Conservation (phyloP, 2,888 invertebrate species). For the Eupeodes luniger region DNA sequence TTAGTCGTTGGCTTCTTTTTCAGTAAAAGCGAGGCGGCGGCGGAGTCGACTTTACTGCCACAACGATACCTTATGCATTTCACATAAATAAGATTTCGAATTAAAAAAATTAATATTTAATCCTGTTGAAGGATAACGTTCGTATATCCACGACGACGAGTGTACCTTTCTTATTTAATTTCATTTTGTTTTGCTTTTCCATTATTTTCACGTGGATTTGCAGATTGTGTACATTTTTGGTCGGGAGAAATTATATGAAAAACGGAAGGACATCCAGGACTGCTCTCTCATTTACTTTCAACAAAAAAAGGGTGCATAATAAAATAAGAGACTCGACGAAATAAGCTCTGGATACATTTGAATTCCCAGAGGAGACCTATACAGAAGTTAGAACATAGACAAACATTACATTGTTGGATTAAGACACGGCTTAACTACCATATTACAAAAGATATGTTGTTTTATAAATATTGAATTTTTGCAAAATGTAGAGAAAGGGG, state of each 20-base stretch:
- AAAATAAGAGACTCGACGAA: slow-evolving; percentile 47
- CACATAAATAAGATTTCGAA: slow-evolving; percentile 63
- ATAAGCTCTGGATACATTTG: slow-evolving; percentile 31
- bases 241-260: slow-evolving; percentile 34
- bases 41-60: not conserved
- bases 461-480: slow-evolving; percentile 67
- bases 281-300: not conserved
- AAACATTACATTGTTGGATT: slow-evolving; percentile 42
- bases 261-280: slow-evolving; percentile 12
- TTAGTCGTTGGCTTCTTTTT: not conserved
- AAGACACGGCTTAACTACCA: slow-evolving; percentile 10
- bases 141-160: no score
- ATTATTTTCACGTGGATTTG: slow-evolving; percentile 37
- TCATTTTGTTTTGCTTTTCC: slow-evolving; percentile 33
- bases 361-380: slow-evolving; percentile 45
- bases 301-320: slow-evolving; percentile 59
- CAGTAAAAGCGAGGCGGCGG: no score
- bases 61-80: not conserved
- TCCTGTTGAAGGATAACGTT: slow-evolving; percentile 42
- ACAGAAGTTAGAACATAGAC: slow-evolving; percentile 13
- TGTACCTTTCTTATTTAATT: slow-evolving; percentile 6
- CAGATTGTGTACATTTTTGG: slow-evolving; percentile 31
- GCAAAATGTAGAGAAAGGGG: not conserved
- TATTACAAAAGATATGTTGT: slow-evolving; percentile 46
- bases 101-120: slow-evolving; percentile 74